phyloP scores from a whole-genome alignment of 2,113 vertebrate genomes.

The Neomonachus schauinslandi region DNA sequence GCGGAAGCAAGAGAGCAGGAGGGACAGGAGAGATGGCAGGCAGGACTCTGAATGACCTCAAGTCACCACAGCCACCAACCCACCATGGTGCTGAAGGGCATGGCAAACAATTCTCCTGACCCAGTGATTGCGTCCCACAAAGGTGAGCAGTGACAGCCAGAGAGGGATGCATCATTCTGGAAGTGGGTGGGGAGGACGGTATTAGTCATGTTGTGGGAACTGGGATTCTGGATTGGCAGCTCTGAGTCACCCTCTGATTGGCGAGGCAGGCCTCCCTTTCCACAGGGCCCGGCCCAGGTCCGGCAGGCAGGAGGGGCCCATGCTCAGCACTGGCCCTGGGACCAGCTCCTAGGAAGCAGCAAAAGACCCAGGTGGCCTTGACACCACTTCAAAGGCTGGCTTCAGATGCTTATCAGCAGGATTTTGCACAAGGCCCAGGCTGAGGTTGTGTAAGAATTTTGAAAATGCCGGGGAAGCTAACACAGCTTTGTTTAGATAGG shows the following conservation, averaged over 20 bases:
- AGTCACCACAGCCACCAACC: not conserved
- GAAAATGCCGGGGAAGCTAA: slow-evolving; percentile 22
- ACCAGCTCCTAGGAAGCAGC: not conserved
- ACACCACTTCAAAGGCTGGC: slow-evolving; percentile 28
- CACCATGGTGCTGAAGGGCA: not conserved
- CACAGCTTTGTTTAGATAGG: not conserved
- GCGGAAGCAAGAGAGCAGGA: not conserved
- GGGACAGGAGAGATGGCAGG: not conserved
- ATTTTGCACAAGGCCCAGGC: not conserved
- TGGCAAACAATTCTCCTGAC: not conserved
- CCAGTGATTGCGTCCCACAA: not conserved
- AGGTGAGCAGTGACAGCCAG: not conserved
- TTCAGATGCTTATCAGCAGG: not conserved
- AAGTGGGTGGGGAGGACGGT: not conserved
- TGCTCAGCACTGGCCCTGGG: not conserved
- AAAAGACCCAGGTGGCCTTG: not conserved
- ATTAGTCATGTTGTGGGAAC: not conserved
- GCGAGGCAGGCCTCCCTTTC: not conserved
- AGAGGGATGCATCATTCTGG: not conserved
- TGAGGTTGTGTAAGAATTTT: not conserved
- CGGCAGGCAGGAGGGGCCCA: not conserved
- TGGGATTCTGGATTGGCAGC: not conserved
- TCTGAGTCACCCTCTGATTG: slow-evolving; percentile 31
- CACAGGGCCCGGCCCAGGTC: not conserved
- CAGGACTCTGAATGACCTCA: not conserved